Evolutionary conservation across 2,113 vertebrate genomes (phyloP), one percentile per base, ranked within the genome.

Genomic region (Charina bottae): DNA sequence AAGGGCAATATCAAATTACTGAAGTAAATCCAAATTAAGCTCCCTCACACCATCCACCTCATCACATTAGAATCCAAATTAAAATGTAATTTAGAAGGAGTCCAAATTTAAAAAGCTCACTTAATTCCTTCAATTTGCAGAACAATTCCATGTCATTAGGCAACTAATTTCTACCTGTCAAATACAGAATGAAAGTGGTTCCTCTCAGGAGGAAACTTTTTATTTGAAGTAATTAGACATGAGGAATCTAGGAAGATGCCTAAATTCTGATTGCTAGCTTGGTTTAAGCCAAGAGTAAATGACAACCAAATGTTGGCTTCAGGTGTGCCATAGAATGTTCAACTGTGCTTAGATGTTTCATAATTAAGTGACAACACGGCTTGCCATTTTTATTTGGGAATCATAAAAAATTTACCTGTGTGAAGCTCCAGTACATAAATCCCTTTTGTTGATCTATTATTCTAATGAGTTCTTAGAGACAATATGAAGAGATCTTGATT

Each of bases 141-240:
- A 98, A 97, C 93, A 97, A 98, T 97, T 98, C 97, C 97, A 96
- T 98, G 98, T 97, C 96, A 98, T 98, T 98, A 98, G 96, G 97
- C 96, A 97, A 97, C 97, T 98, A 98, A 98, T 98, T 98, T 98
- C 97, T 98, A 97, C 97, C 98, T 98, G 98, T 98, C 98, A 98
- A 97, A 97, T 95, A 96, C 19, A 72, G 96, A 97, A 97, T 95
- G 96, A 97, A 98, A 98, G 96, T 92, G 93, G 95, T 96, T 94
- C 94, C 96, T 98, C 98, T 96, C 97, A 94, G 93, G 97, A 97
- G 97, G 90, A 96, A 97, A 97, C 94, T 96, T 97, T 90, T 93
- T 93, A 96, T 96, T 97, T 97, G 94, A 97, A 96, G 96, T 97
- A 98, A 99, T 99, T 98, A 98, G 96, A 93, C 95, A 78, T 93